Base-by-base conservation (phyloP, 2,888 invertebrate genomes). In the Leistus spinibarbis region DNA sequence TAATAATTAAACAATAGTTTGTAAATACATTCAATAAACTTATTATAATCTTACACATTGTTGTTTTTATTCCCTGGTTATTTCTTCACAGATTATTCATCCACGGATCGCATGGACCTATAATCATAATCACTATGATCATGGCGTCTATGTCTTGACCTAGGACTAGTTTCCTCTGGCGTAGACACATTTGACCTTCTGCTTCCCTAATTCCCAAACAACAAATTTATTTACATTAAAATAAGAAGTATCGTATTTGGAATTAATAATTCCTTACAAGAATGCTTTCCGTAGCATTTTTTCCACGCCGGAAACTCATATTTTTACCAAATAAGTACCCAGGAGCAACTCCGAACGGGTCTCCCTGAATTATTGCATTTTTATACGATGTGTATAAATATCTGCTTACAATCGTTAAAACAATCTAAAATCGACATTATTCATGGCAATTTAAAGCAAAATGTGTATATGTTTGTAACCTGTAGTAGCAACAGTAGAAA, bases 351-450 rank as follows among this genome's bases (percentile, higher is more conserved):
- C 88, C 88, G 66, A 82, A 83, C 77, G 85, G 85, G 82, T 88
- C 86, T 7, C 88, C 87, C 76, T 88, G 81, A 77, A 90, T 83
- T 70, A 88, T 86, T 2, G 89, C 88, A 79, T 88, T 87, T 76
- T 87, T 86, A 69, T 88, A 87, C 19, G 89, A 88, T 24, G 87
- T 87, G 76, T 88, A 88, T 76, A 90, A 81, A 78, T 89, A 83
- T 80, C 88, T 88, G 69, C 88, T 87, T 77, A 89, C 81, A 73
- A 87, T 81, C 78, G 89, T 85, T 80, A 89, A 88, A 71, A 87
- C 79, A 69, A 88, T 77, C 89, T 88, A 81, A n/a, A 79, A 79
- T 10, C 3, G 13, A 60, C 9, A 57, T n/a, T n/a, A n/a, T n/a
- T n/a, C n/a, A n/a, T n/a, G 17, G 1, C 2, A 54, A 13, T 5